A percentile compares a stretch with the other conserved stretches of the same genome.
Evolutionary conservation across 2,888 invertebrate genomes (phyloP).

Genomic region (Melolontha melolontha): DNA sequence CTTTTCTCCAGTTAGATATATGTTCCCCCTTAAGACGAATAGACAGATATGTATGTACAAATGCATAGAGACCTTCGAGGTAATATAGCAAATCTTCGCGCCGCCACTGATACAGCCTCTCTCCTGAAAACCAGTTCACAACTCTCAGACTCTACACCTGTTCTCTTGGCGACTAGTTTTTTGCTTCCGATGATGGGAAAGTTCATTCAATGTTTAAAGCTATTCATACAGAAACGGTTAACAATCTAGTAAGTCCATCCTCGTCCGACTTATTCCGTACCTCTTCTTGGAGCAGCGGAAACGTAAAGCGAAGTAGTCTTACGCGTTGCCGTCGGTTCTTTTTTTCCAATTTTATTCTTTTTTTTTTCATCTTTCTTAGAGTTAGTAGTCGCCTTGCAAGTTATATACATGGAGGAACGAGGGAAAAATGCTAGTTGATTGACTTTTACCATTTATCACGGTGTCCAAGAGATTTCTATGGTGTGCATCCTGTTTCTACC

Average conservation of each 20-base stretch:
- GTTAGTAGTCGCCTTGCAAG: not conserved
- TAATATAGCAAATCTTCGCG: conserved; percentile 41
- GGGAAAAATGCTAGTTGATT: conserved; percentile 7
- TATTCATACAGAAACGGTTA: conserved; percentile 50
- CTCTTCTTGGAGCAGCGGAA: conserved; percentile 28
- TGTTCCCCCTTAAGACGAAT: no score
- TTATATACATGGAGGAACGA: no score
- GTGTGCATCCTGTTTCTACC: conserved; percentile 11
- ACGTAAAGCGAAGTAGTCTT: conserved; percentile 21
- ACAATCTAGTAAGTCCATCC: conserved; percentile 4
- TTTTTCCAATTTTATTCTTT: not conserved
- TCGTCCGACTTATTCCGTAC: not conserved
- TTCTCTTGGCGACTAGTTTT: conserved; percentile 56
- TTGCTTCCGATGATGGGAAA: conserved; percentile 56
- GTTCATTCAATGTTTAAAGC: conserved; percentile 57
- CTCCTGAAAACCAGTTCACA: conserved; percentile 49
- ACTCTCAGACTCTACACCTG: conserved; percentile 55
- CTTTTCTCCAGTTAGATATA: no score
- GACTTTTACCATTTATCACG: conserved; percentile 25
- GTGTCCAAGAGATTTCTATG: conserved; percentile 1
- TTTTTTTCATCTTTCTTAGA: not conserved
- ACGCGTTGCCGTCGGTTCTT: conserved; percentile 8
- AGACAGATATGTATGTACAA: no score
- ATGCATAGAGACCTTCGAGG: no score
- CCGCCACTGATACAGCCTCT: conserved; percentile 18